These are phyloP conservation scores for Eupithecia pulchellata DNA, from an alignment of 2,888 invertebrate species.

Conservation along the genomic window DNA sequence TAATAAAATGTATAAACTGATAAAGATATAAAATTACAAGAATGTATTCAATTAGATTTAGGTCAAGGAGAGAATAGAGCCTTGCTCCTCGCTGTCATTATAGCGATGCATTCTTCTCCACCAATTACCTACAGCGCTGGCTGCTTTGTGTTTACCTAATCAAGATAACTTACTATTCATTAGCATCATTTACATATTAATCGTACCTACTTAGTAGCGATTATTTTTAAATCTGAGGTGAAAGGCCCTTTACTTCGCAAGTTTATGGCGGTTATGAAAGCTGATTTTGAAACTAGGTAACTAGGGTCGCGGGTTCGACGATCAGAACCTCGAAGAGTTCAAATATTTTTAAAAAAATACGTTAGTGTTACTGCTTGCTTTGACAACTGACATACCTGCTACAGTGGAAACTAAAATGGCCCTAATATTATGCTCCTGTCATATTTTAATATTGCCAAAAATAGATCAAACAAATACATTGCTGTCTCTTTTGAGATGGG, in stretches of 20 bases:
- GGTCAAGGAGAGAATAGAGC: slow-evolving; percentile 66
- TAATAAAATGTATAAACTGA: background rate
- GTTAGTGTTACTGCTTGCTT: no score
- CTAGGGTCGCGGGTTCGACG: no score
- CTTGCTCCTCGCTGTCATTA: slow-evolving; percentile 31
- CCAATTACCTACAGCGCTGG: slow-evolving; percentile 20
- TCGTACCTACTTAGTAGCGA: background rate
- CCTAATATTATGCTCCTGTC: no score
- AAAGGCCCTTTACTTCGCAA: background rate
- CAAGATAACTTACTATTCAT: background rate
- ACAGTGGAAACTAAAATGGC: no score
- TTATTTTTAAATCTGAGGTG: background rate
- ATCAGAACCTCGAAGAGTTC: no score
- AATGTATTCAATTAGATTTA: slow-evolving; percentile 54
- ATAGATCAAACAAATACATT: no score
- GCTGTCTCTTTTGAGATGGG: no score
- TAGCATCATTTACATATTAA: background rate
- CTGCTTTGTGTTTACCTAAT: background rate
- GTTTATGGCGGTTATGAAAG: background rate
- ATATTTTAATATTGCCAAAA: no score
- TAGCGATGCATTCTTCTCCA: slow-evolving; percentile 19
- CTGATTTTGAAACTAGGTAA: background rate
- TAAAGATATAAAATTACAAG: slow-evolving; percentile 48
- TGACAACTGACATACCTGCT: no score
- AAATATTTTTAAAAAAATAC: no score